These are phyloP conservation scores for Drosophila azteca DNA, from an alignment of 1,140 invertebrate species.

Conservation along the genomic window DNA sequence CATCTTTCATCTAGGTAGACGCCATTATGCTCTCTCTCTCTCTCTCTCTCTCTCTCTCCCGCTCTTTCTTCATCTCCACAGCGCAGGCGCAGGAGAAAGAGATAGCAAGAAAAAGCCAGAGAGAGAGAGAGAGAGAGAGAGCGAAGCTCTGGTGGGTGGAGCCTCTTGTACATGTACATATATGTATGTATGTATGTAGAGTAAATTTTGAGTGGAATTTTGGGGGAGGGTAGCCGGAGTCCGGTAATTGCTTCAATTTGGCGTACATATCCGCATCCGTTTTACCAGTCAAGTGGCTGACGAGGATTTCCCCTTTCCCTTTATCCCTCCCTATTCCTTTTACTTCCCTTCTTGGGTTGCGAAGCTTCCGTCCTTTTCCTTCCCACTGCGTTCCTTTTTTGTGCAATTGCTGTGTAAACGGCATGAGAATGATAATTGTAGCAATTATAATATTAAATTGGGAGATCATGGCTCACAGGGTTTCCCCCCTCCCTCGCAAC, in stretches of 20 bases:
- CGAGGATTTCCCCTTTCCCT: slow-evolving; percentile 10
- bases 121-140: slow-evolving; percentile 16
- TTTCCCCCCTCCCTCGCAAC: slow-evolving; percentile 28
- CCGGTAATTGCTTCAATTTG: slow-evolving; percentile 78
- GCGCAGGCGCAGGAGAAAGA: slow-evolving; percentile 56
- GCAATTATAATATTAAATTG: slow-evolving; percentile 84
- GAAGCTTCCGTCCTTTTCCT: slow-evolving; percentile 36
- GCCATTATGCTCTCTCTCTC: slow-evolving; percentile 53
- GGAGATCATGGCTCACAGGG: slow-evolving; percentile 83
- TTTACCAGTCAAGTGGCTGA: slow-evolving; percentile 57
- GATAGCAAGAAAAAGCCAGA: background rate
- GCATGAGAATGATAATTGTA: slow-evolving; percentile 84
- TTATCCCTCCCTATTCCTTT: slow-evolving; percentile 5
- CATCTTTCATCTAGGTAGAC: slow-evolving; percentile 26
- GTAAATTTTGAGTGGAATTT: slow-evolving; percentile 24
- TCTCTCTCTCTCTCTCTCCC: slow-evolving; percentile 6
- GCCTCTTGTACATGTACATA: slow-evolving; percentile 20
- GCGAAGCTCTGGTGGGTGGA: slow-evolving; percentile 58
- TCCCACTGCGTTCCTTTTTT: slow-evolving; percentile 58
- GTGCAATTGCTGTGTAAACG: slow-evolving; percentile 82
- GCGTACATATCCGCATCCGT: slow-evolving; percentile 62
- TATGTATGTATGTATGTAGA: slow-evolving; percentile 32
- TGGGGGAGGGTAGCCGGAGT: slow-evolving; percentile 30
- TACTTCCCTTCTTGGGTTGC: slow-evolving; percentile 12
- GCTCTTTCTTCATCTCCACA: slow-evolving; percentile 1